A percentile compares a stretch with the other conserved stretches of the same genome.
These are phyloP conservation scores for Clarias platycephalus DNA, from an alignment of 2,797 vertebrate species.

Conservation along the genomic window DNA sequence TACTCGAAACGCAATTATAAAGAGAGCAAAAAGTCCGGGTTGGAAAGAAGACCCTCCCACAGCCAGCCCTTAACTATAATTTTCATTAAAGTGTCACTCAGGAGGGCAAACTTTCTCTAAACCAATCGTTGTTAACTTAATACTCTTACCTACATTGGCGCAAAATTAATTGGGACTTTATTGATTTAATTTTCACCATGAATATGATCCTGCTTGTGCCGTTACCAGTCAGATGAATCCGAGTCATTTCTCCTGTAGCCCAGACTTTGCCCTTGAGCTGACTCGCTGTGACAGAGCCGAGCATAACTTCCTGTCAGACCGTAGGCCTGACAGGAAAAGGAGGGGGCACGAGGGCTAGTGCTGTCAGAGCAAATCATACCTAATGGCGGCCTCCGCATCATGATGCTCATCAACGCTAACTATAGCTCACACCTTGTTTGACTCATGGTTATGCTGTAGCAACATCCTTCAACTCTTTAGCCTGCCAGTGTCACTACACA, in stretches of 20 bases:
- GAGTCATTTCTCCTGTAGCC: slow-evolving; percentile 19
- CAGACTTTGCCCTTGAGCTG: slow-evolving; percentile 50
- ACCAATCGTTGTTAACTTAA: not conserved
- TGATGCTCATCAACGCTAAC: slow-evolving; percentile 45
- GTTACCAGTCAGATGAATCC: slow-evolving; percentile 25
- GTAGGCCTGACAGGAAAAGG: slow-evolving; percentile 21
- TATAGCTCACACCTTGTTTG: slow-evolving; percentile 38
- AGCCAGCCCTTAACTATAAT: slow-evolving; percentile 42
- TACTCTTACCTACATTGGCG: not conserved
- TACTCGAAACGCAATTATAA: slow-evolving; percentile 23
- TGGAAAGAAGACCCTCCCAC: slow-evolving; percentile 50
- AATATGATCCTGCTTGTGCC: not conserved
- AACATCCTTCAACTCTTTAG: slow-evolving; percentile 26
- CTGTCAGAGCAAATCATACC: slow-evolving; percentile 49
- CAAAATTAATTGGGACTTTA: not conserved
- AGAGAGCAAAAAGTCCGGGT: slow-evolving; percentile 40
- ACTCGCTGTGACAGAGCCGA: slow-evolving; percentile 20
- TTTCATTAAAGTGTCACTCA: slow-evolving; percentile 17
- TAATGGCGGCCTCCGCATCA: slow-evolving; percentile 28
- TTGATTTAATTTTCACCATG: not conserved
- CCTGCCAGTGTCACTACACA: slow-evolving; percentile 23
- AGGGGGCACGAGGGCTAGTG: slow-evolving; percentile 29
- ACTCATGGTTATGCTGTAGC: slow-evolving; percentile 36
- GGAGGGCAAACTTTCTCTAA: not conserved
- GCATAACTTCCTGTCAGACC: slow-evolving; percentile 34